Evolutionary conservation across 2,113 vertebrate species (phyloP).

Genomic region (Antechinus stuartii): DNA sequence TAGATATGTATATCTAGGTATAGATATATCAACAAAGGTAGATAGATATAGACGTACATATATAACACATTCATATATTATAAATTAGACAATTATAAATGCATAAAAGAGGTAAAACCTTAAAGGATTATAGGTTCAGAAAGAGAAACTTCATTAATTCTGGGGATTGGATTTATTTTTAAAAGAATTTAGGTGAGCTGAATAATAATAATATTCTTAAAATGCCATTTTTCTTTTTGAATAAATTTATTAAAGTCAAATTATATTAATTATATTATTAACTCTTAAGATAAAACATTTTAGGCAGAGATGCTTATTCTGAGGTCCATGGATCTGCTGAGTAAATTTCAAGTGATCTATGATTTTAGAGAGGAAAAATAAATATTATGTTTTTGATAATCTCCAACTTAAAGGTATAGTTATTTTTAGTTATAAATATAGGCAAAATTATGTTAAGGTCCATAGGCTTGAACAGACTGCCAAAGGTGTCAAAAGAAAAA

Average conservation of each 20-base stretch:
- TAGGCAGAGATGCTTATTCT: neutral
- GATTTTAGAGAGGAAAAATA: neutral
- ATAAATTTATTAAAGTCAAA: slow-evolving; percentile 37
- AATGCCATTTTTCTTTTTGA: slow-evolving; percentile 39
- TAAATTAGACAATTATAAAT: neutral
- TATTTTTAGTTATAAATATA: neutral
- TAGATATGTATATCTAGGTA: neutral
- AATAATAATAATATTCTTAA: slow-evolving; percentile 9
- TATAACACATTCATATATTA: neutral
- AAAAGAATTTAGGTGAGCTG: neutral
- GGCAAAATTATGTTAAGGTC: neutral
- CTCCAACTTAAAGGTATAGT: neutral
- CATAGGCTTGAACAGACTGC: neutral
- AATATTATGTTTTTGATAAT: neutral
- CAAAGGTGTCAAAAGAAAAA: neutral
- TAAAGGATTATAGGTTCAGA: neutral
- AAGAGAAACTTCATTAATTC: neutral
- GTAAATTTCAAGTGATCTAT: neutral
- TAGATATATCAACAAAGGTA: neutral
- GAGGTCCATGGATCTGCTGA: neutral
- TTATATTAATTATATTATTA: neutral
- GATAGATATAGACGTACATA: neutral
- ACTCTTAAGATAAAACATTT: slow-evolving; percentile 47
- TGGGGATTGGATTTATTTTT: neutral
- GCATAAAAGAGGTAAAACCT: neutral